Percentiles rank a stretch among this genome's conserved stretches.
These are phyloP conservation scores for Alsophila aescularia DNA, from an alignment of 2,888 invertebrate species.

Conservation along the genomic window DNA sequence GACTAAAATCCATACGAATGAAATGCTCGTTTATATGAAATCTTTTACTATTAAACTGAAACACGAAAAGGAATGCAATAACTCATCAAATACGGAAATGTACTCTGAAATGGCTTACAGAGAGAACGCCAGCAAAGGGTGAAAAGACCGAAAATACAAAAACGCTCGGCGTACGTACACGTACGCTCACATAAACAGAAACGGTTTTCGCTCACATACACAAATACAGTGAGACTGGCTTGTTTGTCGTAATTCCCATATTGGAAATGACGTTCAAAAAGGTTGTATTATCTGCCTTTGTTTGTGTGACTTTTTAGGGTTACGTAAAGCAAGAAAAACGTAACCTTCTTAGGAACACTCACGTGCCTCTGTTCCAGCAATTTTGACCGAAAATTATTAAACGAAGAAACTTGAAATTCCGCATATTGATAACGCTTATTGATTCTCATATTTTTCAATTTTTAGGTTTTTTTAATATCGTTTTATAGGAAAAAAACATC, in stretches of 20 bases:
- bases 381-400: too few relatives aligned
- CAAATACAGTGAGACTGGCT: not conserved
- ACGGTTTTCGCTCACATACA: conserved; percentile 3
- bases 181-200: conserved; percentile 3
- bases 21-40: not conserved
- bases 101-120: not conserved
- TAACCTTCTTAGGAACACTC: too few relatives aligned
- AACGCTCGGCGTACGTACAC: not conserved
- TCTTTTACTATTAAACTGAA: not conserved
- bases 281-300: not conserved
- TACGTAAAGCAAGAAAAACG: too few relatives aligned
- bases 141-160: conserved; percentile 7
- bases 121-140: not conserved
- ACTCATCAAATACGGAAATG: not conserved
- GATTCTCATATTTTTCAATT: too few relatives aligned
- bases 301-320: not conserved
- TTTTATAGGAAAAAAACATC: too few relatives aligned
- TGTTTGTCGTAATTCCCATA: conserved; percentile 2
- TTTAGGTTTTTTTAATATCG: too few relatives aligned
- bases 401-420: too few relatives aligned
- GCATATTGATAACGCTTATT: too few relatives aligned
- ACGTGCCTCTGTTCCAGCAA: too few relatives aligned
- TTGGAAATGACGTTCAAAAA: not conserved
- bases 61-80: not conserved
- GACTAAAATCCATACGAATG: too few relatives aligned